phyloP scores from a whole-genome alignment of 2,797 vertebrate genomes.

The Neomorphus geoffroyi region DNA sequence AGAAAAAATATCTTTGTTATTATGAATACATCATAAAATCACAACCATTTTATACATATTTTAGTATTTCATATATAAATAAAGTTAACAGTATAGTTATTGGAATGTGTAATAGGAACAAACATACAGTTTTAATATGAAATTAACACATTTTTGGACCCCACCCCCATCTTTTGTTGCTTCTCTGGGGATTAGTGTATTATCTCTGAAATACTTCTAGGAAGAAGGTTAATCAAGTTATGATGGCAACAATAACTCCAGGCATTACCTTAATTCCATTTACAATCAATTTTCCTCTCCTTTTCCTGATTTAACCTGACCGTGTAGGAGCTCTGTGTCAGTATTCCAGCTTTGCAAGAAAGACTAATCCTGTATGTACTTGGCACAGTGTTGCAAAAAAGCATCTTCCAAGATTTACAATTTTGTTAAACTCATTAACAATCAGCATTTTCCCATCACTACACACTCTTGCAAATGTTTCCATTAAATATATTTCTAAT shows the following conservation, averaged over 20 bases:
- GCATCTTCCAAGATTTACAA: not conserved
- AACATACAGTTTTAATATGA: not conserved
- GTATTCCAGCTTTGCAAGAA: not conserved
- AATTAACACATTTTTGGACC: not conserved
- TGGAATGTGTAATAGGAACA: slow-evolving; percentile 34
- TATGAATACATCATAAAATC: slow-evolving; percentile 71
- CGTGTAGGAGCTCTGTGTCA: not conserved
- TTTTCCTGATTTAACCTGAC: not conserved
- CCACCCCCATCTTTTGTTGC: not conserved
- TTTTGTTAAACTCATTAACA: slow-evolving; percentile 4
- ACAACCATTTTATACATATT: slow-evolving; percentile 53
- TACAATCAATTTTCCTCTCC: not conserved
- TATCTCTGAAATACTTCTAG: not conserved
- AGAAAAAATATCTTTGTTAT: slow-evolving; percentile 83
- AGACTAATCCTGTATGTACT: not conserved
- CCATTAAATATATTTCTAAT: slow-evolving; percentile 64
- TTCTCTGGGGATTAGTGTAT: not conserved
- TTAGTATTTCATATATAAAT: slow-evolving; percentile 71
- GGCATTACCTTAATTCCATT: not conserved
- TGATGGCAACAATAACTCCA: not conserved
- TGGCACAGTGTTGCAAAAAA: not conserved
- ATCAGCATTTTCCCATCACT: not conserved
- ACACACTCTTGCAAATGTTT: slow-evolving; percentile 31
- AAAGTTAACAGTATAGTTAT: slow-evolving; percentile 54
- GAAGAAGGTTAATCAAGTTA: not conserved